Evolutionary conservation across 2,888 invertebrate genomes (phyloP), one percentile per base, ranked within the genome.

Genomic region (Uropetala carovei): DNA sequence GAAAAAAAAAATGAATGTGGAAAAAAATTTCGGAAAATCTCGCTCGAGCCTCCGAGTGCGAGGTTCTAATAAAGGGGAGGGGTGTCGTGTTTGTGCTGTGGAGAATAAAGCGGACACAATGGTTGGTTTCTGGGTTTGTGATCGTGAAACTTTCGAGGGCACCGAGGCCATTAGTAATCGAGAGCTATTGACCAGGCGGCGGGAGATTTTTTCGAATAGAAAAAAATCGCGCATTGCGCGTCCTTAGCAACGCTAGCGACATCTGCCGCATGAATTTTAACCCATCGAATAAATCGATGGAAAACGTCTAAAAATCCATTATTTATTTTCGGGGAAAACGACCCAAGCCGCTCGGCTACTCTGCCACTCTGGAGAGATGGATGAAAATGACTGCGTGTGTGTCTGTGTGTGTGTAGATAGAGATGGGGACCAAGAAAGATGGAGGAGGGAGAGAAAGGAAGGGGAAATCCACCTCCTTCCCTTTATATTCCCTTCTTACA

Each of bases 101-200:
- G 86, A 60, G 86, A 83, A 83, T 83, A 43, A 83, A 83, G 83
- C 83, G 83, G 86, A 86, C 86, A 86, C 86, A 86, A 86, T 86
- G 86, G 60, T 86, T 60, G 86, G 59, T 60, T 30, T 86, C 86
- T 86, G 59, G 27, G 59, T 59, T 58, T 59, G 58, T 59, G 86
- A 30, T 30, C 59, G 59, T 59, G 86, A 86, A 86, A 86, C 86
- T 86, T 86, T 86, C 86, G 60, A 86, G 85, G 68, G 64, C 58
- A 56, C 64, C 43, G 89, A 64, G 89, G 89, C 64, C 89, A 89
- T 89, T 89, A 89, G 89, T 60, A 64, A 89, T 89, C 60, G 89
- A 89, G 64, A 89, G 89, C 43, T 64, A 64, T 60, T 43, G 89
- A 64, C 89, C 89, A 64, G 64, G 89, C 10, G 89, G 89, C 18